Evolutionary conservation across 2,888 invertebrate genomes (phyloP), one percentile per base, ranked within the genome.

Genomic region (Ctena decussata): DNA sequence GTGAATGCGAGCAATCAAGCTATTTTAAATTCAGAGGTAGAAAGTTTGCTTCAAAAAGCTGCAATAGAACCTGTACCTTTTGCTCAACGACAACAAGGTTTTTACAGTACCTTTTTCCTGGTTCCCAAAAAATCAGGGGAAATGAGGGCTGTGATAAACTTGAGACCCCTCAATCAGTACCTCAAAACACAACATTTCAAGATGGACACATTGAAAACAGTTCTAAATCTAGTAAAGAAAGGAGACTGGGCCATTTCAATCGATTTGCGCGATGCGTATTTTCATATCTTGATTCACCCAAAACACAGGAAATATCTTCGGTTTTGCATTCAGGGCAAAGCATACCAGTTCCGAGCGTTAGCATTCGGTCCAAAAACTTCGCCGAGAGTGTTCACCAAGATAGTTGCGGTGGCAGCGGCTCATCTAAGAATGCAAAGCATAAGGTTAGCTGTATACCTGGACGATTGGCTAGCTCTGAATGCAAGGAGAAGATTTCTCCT

Each of bases 91-190:
- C 57, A 79, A 27, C 44, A 53, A 78, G 85, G 79, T 80, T 82
- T 86, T 49, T 80, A 86, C 82, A 86, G 82, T 86, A 86, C 81
- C 32, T 41, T 83, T 32, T 87, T 82, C 32, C 46, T 83, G 53
- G 83, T 83, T 6, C 74, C 78, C 0, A 85, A 85, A 76, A 83
- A 82, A 73, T 75, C 71, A 39, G 81, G 76, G 24, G 80, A 41
- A 46, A 37, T 80, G 30, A 75, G 85, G 74, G 79, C 88, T 1
- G 81, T 88, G 27, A 84, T 88, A 37, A 86, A 86, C 70, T 57
- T 87, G 41, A 81, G 53, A 79, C 83, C 84, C 41, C 88, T 88
- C 70, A 87, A 87, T 53, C n/a, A 44, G 46, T 88, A 78, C 77
- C 79, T 86, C 30, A 46, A 72, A 15, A 76, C 37, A 24, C 46